Base-by-base conservation (phyloP, 2,888 invertebrate species). In the Nomada fabriciana region DNA sequence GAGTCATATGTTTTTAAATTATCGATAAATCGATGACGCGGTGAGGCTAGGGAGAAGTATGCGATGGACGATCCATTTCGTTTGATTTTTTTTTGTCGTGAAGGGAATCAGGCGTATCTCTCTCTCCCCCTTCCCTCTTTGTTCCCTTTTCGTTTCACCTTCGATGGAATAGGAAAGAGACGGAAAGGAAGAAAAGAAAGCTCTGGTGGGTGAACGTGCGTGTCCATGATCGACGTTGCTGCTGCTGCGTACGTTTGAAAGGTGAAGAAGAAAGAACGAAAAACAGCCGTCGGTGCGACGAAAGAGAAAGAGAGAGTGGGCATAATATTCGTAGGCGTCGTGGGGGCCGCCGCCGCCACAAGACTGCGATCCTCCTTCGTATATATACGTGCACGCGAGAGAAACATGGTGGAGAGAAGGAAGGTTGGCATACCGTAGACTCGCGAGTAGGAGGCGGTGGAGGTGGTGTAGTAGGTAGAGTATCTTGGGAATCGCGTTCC, bases 261-360 rank as follows among this genome's bases (percentile, higher is more conserved):
- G 71, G 78, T 81, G 74, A 63, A 68, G 77, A 70, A 78, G 63
- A 65, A 80, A 80, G 76, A 84, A 53, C 42, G 59, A 36, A 77
- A 65, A 67, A 70, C 52, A 70, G 53, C 36, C 55, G 43, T 69
- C 70, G 70, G 71, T 47, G 36, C 52, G 52, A 70, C 42, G 50
- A 64, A 76, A 64, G 61, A 80, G 59, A 47, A 47, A 55, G 75
- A 82, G 80, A 88, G 74, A 82, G 80, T 76, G 71, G 74, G 82
- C 73, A 82, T 75, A 76, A 80, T 77, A 74, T 76, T 85, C 87
- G 91, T 91, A 88, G 91, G 90, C 89, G 90, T 88, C 86, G 89
- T 85, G 89, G 89, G 88, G 89, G 89, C 89, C 86, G 86, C 76
- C 84, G 86, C 87, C 82, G 77, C 83, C 86, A 78, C 52, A n/a